These are phyloP conservation scores for Myiotriccus ornatus DNA, from an alignment of 2,797 vertebrate genomes.

Conservation along the genomic window DNA sequence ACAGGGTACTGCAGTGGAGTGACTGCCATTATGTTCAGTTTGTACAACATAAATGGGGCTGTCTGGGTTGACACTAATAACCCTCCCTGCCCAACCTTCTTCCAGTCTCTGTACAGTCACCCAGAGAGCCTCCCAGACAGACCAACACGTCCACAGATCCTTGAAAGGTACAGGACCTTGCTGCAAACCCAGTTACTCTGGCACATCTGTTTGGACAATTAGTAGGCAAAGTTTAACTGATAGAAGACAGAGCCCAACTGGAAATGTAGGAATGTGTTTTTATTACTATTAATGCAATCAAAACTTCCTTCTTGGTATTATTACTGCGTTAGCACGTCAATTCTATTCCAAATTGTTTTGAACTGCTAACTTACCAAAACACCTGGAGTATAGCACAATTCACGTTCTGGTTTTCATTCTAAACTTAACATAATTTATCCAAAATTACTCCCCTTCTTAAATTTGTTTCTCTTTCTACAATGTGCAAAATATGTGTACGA, in stretches of 20 bases:
- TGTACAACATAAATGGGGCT: background rate
- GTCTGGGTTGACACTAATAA: background rate
- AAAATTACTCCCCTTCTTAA: slow-evolving; percentile 26
- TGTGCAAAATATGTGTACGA: background rate
- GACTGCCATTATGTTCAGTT: background rate
- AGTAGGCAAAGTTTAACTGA: slow-evolving; percentile 29
- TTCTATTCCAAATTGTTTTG: slow-evolving; percentile 40
- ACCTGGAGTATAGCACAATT: slow-evolving; percentile 17
- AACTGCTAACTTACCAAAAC: slow-evolving; percentile 43
- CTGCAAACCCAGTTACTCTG: background rate
- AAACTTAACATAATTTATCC: slow-evolving; percentile 29
- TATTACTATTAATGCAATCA: slow-evolving; percentile 58
- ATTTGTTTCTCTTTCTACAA: slow-evolving; percentile 9
- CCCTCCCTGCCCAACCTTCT: background rate
- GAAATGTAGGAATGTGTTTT: slow-evolving; percentile 59
- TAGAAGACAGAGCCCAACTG: slow-evolving; percentile 53
- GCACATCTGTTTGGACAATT: slow-evolving; percentile 23
- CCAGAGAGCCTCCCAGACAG: background rate
- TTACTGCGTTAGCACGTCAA: background rate
- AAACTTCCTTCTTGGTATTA: slow-evolving; percentile 62
- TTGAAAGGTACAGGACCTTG: rapidly evolving
- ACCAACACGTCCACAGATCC: background rate
- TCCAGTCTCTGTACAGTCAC: background rate
- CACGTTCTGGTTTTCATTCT: slow-evolving; percentile 20
- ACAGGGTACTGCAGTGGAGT: background rate